Base-by-base conservation (phyloP, 2,113 vertebrate genomes). In the Actenoides hombroni region DNA sequence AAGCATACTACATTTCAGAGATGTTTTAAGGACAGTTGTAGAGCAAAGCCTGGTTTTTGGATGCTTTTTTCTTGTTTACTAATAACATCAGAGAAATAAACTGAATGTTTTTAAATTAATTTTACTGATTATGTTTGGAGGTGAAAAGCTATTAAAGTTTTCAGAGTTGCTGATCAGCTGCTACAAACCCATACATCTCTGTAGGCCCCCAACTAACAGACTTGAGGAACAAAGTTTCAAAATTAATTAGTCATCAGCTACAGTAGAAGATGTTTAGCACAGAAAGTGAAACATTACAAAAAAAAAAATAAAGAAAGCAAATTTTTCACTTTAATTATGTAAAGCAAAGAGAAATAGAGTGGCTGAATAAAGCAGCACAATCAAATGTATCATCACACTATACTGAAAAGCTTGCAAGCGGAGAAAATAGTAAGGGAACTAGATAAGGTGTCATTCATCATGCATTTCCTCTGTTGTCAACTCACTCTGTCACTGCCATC, bases 381-480 rank as follows among this genome's bases (percentile, higher is more conserved):
- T 65, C 20, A 71, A 71, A 74, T 37, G 13, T 56, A 33, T 57
- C 39, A 64, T 71, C 80, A 61, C n/a, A 19, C 35, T 31, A 25
- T 35, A 64, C 42, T 0, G 0, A 88, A 83, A 92, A 75, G 39
- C 48, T 44, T 28, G 5, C 10, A 11, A 77, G 68, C 44, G 73
- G 60, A 93, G 39, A 83, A 88, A 88, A 35, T 16, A 51, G 79
- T 69, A 35, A 91, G 44, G 24, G 68, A 93, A 56, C 61, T 33
- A 95, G 90, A 71, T 96, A 88, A 96, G 60, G 56, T 76, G 31
- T 31, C 61, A 90, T 88, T 92, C 86, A 57, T 94, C 86, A 82
- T 9, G 44, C n/a, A 68, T 95, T 97, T 96, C 94, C 95, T 94
- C 65, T 64, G 80, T 92, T 92, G 92, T 88, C 90, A 95, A 42